These are phyloP conservation scores for Oreochromis mossambicus DNA, from an alignment of 2,797 vertebrate genomes.

Conservation along the genomic window DNA sequence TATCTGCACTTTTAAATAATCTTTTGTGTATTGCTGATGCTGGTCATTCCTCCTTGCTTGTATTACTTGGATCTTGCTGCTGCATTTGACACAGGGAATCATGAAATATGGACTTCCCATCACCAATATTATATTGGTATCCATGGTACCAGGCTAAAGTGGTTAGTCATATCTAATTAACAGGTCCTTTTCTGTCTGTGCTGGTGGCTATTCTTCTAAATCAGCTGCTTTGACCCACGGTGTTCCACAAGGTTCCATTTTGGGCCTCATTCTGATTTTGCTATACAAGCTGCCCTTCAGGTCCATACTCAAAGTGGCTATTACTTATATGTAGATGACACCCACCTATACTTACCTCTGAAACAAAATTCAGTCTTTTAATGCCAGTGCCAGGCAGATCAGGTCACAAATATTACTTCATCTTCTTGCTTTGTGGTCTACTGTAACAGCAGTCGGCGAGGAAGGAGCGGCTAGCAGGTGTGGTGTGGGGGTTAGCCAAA, in stretches of 20 bases:
- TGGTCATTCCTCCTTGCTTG: neutral
- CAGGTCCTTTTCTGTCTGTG: neutral
- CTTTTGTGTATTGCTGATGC: neutral
- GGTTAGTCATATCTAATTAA: neutral
- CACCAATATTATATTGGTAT: neutral
- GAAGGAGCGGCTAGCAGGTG: too few species aligned
- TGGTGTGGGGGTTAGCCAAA: too few species aligned
- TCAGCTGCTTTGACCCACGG: neutral
- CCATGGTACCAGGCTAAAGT: neutral
- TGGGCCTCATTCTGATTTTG: neutral
- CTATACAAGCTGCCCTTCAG: neutral
- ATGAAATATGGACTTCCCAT: neutral
- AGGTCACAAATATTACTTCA: neutral
- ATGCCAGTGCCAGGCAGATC: neutral
- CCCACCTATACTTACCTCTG: neutral
- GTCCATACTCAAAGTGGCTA: neutral
- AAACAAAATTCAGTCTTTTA: neutral
- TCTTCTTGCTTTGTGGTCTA: fast-evolving
- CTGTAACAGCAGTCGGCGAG: neutral
- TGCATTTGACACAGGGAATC: neutral
- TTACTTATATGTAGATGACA: neutral
- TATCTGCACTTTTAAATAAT: neutral
- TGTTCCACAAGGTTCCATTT: neutral
- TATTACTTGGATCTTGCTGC: neutral
- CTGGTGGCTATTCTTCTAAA: neutral